Base-by-base conservation (phyloP, 2,113 vertebrate genomes). In the Chelonoidis abingdonii region DNA sequence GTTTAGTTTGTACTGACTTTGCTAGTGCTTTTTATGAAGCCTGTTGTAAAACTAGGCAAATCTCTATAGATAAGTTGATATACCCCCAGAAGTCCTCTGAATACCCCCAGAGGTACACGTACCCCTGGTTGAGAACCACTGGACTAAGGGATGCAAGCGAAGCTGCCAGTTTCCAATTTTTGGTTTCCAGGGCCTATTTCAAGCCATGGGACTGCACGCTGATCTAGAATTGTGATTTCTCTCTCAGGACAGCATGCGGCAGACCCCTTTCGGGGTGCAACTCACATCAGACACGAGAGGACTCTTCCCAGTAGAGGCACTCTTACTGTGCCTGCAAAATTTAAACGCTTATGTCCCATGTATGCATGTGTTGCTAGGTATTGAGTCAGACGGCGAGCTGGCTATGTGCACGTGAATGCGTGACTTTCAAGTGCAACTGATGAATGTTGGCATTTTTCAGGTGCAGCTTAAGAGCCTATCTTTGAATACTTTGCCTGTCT, bases 71-170 rank as follows among this genome's bases (percentile, higher is more conserved):
- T 14, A 27, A 62, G 27, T 31, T 62, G 57, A 62, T 62, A 27
- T 31, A 62, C 57, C 27, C 11, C 12, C 6, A 27, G 24, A 59
- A 62, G 27, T 29, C 57, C 27, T 14, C 27, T 62, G 27, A 29
- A 31, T 62, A 29, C 27, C 27, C 27, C 27, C 57, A 59, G 25
- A 25, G 5, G 5, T 29, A 27, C 57, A 62, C 29, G 12, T 62
- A 62, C 57, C 25, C 57, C 57, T 59, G 11, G 27, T 62, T 62
- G 3, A 62, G 57, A 62, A 62, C 6, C 57, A 29, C 27, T 62
- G 65, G 31, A 82, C 91, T 83, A 69, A 17, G 0, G 0, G 57
- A 1, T 1, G 0, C 8, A 2, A 29, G 69, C 7, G 3, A 17
- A 82, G 24, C 86, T 54, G 82, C 47, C 76, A 21, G 47, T 47